phyloP scores from a whole-genome alignment of 2,113 vertebrate genomes.

The Aplodontia rufa region DNA sequence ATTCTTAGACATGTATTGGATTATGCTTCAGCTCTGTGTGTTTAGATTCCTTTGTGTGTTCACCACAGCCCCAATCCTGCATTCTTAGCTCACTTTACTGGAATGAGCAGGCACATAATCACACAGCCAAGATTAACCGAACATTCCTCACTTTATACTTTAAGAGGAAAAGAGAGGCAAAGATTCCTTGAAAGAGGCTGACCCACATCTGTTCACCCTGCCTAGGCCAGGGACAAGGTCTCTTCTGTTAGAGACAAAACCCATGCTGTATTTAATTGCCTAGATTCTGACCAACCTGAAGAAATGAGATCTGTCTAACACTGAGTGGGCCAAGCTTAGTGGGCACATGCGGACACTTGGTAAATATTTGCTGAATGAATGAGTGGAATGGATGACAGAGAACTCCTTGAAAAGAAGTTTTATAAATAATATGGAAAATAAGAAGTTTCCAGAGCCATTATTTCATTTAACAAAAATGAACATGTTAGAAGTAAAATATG shows the following conservation, averaged over 20 bases:
- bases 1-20: neutral
- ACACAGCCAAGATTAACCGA: neutral
- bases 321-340: no score
- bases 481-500: neutral
- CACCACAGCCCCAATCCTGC: neutral
- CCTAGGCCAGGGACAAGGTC: neutral
- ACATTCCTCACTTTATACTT: neutral
- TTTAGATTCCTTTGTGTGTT: neutral
- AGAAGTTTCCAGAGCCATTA: neutral
- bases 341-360: fast-evolving
- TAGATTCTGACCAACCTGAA: fast-evolving
- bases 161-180: neutral
- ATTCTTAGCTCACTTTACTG: neutral
- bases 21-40: neutral
- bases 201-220: no score
- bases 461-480: constrained; percentile 48
- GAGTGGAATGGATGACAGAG: neutral
- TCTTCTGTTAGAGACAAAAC: no score
- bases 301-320: fast-evolving
- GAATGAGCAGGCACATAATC: neutral
- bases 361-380: neutral
- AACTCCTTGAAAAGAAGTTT: neutral
- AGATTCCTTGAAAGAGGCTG: neutral
- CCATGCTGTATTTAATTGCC: fast-evolving
- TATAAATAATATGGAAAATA: constrained; percentile 12